Conservation (phyloP, 2,888 invertebrate species). For the Microchrysa polita region DNA sequence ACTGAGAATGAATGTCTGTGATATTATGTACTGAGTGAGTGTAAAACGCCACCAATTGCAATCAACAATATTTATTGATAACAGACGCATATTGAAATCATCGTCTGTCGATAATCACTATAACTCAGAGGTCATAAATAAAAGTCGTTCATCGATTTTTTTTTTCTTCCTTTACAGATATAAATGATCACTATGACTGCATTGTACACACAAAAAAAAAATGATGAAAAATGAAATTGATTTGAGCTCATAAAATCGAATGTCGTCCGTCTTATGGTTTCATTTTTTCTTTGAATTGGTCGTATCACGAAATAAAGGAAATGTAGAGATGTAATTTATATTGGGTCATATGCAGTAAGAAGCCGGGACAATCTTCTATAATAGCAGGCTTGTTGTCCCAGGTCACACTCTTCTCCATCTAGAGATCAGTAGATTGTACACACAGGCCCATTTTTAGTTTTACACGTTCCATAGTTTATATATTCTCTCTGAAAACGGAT, state of each 20-base stretch:
- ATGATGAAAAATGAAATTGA: neutral
- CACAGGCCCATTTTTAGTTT: neutral
- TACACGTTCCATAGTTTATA: neutral
- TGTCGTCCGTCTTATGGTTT: slow-evolving; percentile 7
- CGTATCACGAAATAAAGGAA: neutral
- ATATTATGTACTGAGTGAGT: neutral
- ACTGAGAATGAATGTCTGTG: neutral
- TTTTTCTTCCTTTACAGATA: neutral
- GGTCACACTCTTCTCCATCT: neutral
- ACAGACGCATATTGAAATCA: neutral
- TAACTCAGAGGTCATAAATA: neutral
- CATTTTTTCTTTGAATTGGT: neutral
- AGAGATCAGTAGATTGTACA: neutral
- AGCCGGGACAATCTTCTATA: too few relatives aligned
- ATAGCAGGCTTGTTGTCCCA: too few relatives aligned
- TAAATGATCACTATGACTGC: neutral
- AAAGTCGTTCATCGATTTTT: neutral
- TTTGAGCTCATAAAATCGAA: neutral
- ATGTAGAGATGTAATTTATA: too few relatives aligned
- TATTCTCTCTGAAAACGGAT: neutral
- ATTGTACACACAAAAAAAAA: neutral
- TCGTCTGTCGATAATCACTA: neutral
- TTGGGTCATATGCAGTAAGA: too few relatives aligned
- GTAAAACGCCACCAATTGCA: slow-evolving; percentile 1
- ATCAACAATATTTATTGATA: neutral